Conservation (phyloP, 1,140 invertebrate genomes). For the Hypsibius dujardini region DNA sequence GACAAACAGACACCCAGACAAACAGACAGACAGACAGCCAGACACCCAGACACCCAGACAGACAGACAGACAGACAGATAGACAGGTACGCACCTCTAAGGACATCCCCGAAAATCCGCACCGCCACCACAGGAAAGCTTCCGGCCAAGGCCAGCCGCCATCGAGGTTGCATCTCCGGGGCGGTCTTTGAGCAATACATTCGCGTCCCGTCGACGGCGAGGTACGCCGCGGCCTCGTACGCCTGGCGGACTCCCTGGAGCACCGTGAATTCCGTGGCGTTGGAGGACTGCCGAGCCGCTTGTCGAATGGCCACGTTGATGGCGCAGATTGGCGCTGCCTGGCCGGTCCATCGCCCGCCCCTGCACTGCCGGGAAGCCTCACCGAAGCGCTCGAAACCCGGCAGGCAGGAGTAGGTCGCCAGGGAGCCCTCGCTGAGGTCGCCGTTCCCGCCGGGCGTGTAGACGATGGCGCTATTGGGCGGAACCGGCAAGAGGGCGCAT, state of each 20-base stretch:
- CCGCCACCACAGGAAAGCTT: background rate
- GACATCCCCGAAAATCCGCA: background rate
- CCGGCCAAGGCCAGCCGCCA: background rate
- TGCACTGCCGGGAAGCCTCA: background rate
- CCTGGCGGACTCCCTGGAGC: background rate
- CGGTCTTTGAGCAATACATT: slow-evolving; percentile 11
- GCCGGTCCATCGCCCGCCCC: slow-evolving; percentile 6
- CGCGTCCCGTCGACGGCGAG: slow-evolving; percentile 8
- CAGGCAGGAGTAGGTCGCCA: background rate
- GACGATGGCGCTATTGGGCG: background rate
- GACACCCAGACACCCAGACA: too few relatives aligned
- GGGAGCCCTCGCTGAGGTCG: background rate
- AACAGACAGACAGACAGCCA: too few relatives aligned
- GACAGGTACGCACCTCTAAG: background rate
- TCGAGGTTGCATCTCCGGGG: background rate
- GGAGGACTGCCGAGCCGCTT: background rate
- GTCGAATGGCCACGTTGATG: slow-evolving; percentile 13
- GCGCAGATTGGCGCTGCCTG: slow-evolving; percentile 2
- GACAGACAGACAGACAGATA: too few relatives aligned
- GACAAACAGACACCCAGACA: too few relatives aligned
- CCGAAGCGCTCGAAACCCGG: slow-evolving; percentile 9
- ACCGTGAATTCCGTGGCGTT: slow-evolving; percentile 13
- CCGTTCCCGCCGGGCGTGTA: too few relatives aligned
- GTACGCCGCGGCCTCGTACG: slow-evolving; percentile 10
- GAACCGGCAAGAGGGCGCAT: background rate